A percentile compares a stretch with the other conserved stretches of the same genome.
Evolutionary conservation across 92 coral and sea anemone genomes (phyloP).

Genomic region (Phenganax marumi): DNA sequence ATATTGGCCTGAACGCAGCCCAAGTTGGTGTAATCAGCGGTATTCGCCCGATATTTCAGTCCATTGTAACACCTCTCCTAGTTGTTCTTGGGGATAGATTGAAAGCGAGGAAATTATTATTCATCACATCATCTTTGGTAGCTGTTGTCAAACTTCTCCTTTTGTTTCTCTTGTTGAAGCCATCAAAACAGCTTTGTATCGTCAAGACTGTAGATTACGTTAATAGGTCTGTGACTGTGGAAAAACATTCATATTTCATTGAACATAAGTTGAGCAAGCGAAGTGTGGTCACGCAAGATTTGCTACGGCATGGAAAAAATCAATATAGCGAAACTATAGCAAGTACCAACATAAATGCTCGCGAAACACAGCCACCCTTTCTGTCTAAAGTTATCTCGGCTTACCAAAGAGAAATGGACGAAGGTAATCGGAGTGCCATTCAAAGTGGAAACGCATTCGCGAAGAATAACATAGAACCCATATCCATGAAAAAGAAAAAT

Average conservation of each 20-base stretch:
- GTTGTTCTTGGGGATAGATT: constrained; percentile 69
- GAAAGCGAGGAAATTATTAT: constrained; percentile 61
- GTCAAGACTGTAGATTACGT: background rate
- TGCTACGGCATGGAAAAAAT: constrained; percentile 13
- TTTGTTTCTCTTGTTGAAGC: background rate
- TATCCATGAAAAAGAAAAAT: background rate
- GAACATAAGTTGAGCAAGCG: constrained; percentile 9
- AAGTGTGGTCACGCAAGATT: background rate
- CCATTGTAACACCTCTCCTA: constrained; percentile 83
- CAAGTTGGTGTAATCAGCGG: constrained; percentile 74
- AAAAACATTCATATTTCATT: background rate
- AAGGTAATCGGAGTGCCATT: background rate
- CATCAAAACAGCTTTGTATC: background rate
- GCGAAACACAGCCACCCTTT: background rate
- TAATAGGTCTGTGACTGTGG: background rate
- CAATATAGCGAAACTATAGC: background rate
- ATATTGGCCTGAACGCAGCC: constrained; percentile 61
- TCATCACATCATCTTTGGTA: constrained; percentile 41
- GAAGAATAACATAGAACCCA: background rate
- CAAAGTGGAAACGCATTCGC: background rate
- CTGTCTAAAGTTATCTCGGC: background rate
- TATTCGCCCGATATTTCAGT: constrained; percentile 82
- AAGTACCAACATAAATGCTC: background rate
- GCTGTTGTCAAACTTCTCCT: background rate
- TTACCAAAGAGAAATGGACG: background rate